phyloP scores from a whole-genome alignment of 2,113 vertebrate genomes.

The Jaculus jaculus region DNA sequence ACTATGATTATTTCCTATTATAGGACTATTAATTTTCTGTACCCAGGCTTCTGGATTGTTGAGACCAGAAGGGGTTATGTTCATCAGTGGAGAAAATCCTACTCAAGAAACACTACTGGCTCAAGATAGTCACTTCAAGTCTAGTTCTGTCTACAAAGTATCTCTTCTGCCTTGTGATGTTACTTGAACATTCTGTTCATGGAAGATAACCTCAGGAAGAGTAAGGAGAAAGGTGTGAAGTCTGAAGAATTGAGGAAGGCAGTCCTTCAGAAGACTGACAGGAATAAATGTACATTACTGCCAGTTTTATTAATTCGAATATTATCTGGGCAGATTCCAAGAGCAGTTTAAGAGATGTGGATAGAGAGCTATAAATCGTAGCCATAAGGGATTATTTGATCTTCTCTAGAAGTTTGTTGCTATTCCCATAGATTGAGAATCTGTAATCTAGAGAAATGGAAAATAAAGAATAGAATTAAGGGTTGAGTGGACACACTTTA shows the following conservation, averaged over 20 bases:
- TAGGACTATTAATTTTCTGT: not conserved
- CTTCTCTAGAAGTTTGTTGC: not conserved
- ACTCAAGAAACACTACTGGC: not conserved
- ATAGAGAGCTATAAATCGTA: not conserved
- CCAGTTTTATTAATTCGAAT: not conserved
- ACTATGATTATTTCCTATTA: not conserved
- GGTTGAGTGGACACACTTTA: not conserved
- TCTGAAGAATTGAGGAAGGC: not conserved
- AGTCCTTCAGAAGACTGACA: not conserved
- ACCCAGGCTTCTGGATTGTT: not conserved
- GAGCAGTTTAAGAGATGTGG: not conserved
- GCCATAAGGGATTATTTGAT: not conserved
- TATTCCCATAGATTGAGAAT: not conserved
- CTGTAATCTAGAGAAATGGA: not conserved
- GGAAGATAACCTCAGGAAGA: not conserved
- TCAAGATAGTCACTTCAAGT: not conserved
- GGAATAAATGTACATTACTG: not conserved
- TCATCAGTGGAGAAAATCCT: not conserved
- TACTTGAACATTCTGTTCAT: not conserved
- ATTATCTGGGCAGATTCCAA: not conserved
- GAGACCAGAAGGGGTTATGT: not conserved
- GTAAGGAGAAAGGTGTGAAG: not conserved
- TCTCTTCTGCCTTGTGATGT: not conserved
- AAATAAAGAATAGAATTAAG: conserved; percentile 25
- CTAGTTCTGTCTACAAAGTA: conserved; percentile 15